Conservation (phyloP, 92 coral and sea anemone species). For the Montipora capitata region DNA sequence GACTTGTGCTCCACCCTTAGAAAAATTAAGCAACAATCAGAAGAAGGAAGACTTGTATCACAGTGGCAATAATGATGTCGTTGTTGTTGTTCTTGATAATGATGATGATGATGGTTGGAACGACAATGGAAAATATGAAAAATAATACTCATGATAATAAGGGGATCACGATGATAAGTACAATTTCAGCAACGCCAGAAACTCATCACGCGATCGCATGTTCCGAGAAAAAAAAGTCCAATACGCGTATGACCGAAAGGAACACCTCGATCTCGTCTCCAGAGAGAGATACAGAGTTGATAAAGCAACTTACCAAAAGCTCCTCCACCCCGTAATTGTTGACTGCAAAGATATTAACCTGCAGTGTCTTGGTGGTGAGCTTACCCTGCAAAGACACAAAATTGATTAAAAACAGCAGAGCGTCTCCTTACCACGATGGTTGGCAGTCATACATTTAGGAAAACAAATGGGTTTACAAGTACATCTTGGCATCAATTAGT, state of each 20-base stretch:
- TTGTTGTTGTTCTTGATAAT: not conserved
- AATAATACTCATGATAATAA: too few species aligned
- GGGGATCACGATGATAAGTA: too few species aligned
- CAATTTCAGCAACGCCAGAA: too few species aligned
- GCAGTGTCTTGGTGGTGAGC: conserved; percentile 84
- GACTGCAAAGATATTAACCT: conserved; percentile 82
- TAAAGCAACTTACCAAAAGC: conserved; percentile 79
- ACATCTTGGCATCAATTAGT: not conserved
- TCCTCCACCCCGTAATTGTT: conserved; percentile 83
- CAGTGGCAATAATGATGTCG: too few species aligned
- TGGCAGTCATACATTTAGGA: not conserved
- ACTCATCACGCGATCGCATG: too few species aligned
- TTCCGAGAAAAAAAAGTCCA: too few species aligned
- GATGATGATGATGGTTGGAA: not conserved
- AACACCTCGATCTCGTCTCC: too few species aligned
- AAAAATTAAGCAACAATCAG: not conserved
- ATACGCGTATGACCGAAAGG: too few species aligned
- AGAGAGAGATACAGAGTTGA: too few species aligned
- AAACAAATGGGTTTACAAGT: not conserved
- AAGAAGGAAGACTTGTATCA: too few species aligned
- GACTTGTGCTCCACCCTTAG: conserved; percentile 93
- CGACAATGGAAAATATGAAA: not conserved
- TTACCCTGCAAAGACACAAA: conserved; percentile 72
- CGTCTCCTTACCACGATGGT: not conserved
- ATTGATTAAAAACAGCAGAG: not conserved